A percentile compares a stretch with the other conserved stretches of the same genome.
These are phyloP conservation scores for Salvator merianae DNA, from an alignment of 2,113 vertebrate genomes.

Conservation along the genomic window DNA sequence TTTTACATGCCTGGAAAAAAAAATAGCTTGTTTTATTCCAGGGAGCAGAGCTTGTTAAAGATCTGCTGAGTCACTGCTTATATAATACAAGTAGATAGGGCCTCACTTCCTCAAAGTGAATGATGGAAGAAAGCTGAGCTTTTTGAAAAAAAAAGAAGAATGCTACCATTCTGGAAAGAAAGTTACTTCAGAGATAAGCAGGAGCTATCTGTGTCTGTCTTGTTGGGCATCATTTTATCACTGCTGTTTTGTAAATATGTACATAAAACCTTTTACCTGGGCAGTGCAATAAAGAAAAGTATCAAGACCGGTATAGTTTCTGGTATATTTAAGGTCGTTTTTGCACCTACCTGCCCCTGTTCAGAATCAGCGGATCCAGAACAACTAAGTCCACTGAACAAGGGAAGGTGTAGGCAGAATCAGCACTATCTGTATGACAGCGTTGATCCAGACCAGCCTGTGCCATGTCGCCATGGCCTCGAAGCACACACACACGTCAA, in stretches of 20 bases:
- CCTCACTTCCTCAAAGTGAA: neutral
- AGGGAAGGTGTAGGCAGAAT: too few relatives aligned
- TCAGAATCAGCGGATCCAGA: too few relatives aligned
- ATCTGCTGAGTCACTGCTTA: slow-evolving; percentile 3
- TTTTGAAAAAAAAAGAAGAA: neutral
- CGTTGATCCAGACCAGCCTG: too few relatives aligned
- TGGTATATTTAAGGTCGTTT: neutral
- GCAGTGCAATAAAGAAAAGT: neutral
- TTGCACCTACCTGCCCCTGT: neutral
- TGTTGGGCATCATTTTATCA: neutral
- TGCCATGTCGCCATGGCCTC: too few relatives aligned
- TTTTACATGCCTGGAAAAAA: neutral
- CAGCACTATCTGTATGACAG: too few relatives aligned
- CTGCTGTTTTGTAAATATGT: neutral
- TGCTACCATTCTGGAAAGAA: neutral
- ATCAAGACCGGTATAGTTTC: neutral
- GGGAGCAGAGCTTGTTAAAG: neutral
- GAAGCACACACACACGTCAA: too few relatives aligned
- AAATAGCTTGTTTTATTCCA: neutral
- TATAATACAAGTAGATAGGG: neutral
- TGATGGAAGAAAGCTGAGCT: too few relatives aligned
- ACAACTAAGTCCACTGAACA: too few relatives aligned
- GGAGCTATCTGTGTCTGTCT: neutral
- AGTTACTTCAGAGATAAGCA: neutral
- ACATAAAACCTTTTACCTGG: neutral